Evolutionary conservation across 2,113 vertebrate genomes (phyloP), one percentile per base, ranked within the genome.

Genomic region (Pontoporia blainvillei): DNA sequence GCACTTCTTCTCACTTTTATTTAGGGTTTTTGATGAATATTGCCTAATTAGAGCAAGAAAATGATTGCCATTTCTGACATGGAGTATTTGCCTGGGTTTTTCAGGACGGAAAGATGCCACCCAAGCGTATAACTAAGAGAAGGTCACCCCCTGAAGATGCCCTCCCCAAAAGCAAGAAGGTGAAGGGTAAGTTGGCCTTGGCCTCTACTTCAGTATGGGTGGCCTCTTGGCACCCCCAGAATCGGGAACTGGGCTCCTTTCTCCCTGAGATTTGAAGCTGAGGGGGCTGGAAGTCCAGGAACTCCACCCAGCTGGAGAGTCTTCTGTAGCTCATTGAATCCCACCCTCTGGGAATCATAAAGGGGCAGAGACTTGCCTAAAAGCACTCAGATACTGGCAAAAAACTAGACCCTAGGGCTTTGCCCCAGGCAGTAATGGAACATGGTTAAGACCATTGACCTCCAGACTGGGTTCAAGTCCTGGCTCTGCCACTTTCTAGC

Each of bases 121-220:
- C 98, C 25, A 99, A 99, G 97, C 99, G 99, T 95, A 67, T 96
- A 6, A 8, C 85, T 0, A 99, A 99, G 98, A 99, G 98, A 96
- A 97, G 94, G 4, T 69, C 62, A 6, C 64, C 62, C 67, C 59
- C 97, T 1, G 98, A 99, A 54, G 98, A 99, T 15, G 97, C 96
- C 2, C 12, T 96, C 64, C 72, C 94, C 1, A 98, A 97, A 34
- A 97, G 39, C 7, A 99, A 99, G 95, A 99, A 99, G 90, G 46
- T 98, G 23, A 99, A 99, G 99, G 98, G 99, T 99, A 97, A 98
- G 93, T 49, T 90, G 88, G 11, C 6, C 0, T 23, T 61, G 59
- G 27, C 79, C 9, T 93, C n/a, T 87, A 25, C 67, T 69, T 78
- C 25, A 57, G 23, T 69, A 18, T 54, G 36, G 59, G 41, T 64